These are phyloP conservation scores for Tineola bisselliella DNA, from an alignment of 2,888 invertebrate genomes.

Conservation along the genomic window DNA sequence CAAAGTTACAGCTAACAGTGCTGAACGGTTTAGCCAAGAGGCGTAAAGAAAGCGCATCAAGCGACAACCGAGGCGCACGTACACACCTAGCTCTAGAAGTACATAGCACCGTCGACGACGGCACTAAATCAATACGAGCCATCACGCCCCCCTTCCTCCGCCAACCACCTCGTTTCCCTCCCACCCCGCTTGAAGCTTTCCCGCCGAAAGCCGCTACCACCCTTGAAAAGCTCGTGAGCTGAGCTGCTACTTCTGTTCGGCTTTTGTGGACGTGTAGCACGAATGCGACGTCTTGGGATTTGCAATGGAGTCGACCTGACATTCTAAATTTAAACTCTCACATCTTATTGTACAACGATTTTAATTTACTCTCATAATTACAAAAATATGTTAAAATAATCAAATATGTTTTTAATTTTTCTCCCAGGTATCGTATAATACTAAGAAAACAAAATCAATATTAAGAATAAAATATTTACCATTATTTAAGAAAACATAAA, in stretches of 20 bases:
- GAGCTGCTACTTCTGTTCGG: constrained; percentile 69
- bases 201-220: constrained; percentile 66
- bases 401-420: too few relatives aligned
- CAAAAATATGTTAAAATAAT: too few relatives aligned
- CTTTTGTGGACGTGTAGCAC: constrained; percentile 63
- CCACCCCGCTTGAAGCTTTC: constrained; percentile 32
- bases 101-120: constrained; percentile 67
- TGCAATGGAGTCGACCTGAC: neutral
- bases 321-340: neutral
- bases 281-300: constrained; percentile 63
- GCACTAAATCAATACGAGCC: constrained; percentile 71
- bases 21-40: neutral
- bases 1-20: neutral
- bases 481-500: too few relatives aligned
- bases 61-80: constrained; percentile 46
- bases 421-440: too few relatives aligned
- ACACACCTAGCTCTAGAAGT: constrained; percentile 51
- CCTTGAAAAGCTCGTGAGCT: constrained; percentile 68
- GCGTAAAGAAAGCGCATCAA: constrained; percentile 61
- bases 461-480: too few relatives aligned
- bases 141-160: constrained; percentile 48
- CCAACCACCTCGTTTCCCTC: constrained; percentile 24
- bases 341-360: neutral
- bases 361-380: neutral
- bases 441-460: too few relatives aligned